Conservation (phyloP, 2,797 vertebrate species). For the Sylvilagus floridanus region DNA sequence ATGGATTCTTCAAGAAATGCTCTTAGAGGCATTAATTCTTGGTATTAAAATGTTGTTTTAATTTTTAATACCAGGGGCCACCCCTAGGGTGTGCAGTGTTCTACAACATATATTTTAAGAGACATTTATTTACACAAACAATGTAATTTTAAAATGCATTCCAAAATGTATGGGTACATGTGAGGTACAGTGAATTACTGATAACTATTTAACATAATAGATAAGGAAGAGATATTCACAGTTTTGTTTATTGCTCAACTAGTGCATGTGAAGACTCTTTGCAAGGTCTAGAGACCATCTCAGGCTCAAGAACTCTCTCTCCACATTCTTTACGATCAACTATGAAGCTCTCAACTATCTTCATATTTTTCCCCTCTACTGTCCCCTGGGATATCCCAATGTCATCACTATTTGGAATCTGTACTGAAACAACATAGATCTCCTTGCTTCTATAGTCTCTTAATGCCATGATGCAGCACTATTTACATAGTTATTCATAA, state of each 20-base stretch:
- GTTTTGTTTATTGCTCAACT: neutral
- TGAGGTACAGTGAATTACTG: neutral
- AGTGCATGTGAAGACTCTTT: neutral
- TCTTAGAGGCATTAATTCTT: neutral
- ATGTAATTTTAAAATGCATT: neutral
- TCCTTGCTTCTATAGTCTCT: neutral
- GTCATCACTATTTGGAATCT: neutral
- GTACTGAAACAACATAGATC: neutral
- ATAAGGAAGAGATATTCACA: neutral
- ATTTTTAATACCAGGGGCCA: neutral
- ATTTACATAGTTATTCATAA: neutral
- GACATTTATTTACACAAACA: neutral
- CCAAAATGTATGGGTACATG: neutral
- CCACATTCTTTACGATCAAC: neutral
- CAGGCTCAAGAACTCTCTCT: neutral
- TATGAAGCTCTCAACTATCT: neutral
- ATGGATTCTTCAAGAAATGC: conserved; percentile 7
- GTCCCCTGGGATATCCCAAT: neutral
- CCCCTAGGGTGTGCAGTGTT: neutral
- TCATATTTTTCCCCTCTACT: neutral
- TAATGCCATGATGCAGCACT: neutral
- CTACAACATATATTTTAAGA: neutral
- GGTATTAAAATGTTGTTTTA: neutral
- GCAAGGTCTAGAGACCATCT: neutral
- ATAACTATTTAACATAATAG: neutral